Conservation (phyloP, 2,888 invertebrate species). For the Acleris sparsana region DNA sequence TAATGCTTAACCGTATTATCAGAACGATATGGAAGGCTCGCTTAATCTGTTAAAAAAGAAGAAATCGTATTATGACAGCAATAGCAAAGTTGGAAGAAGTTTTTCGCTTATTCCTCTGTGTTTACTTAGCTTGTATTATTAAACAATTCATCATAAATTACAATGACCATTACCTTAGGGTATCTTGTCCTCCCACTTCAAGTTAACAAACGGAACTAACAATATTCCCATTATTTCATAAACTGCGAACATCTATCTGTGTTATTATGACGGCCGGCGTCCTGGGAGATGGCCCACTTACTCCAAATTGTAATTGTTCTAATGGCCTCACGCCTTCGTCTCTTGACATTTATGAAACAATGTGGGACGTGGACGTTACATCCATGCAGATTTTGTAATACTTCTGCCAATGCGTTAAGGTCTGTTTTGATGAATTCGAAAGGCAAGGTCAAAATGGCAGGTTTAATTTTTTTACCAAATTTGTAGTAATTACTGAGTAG, state of each 20-base stretch:
- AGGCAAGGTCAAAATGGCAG: background rate
- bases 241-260: conserved; percentile 32
- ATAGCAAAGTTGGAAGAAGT: too few species aligned
- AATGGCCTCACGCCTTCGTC: conserved; percentile 49
- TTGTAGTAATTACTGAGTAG: background rate
- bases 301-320: conserved; percentile 57
- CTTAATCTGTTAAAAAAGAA: too few species aligned
- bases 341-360: conserved; percentile 37
- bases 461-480: conserved; percentile 12
- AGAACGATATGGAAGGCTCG: background rate
- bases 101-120: background rate
- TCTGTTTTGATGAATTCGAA: background rate
- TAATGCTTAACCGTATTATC: too few species aligned
- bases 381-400: conserved; percentile 3
- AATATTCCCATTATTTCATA: conserved; percentile 11
- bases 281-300: conserved; percentile 62
- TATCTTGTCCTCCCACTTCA: conserved; percentile 12
- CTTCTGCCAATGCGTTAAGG: conserved; percentile 23
- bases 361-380: conserved; percentile 52
- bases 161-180: background rate
- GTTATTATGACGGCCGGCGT: conserved; percentile 52
- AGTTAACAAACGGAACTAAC: background rate
- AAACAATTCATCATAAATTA: background rate
- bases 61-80: too few species aligned
- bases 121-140: background rate